These are phyloP conservation scores for Netelia fuscicornis DNA, from an alignment of 2,888 invertebrate genomes.

Conservation along the genomic window DNA sequence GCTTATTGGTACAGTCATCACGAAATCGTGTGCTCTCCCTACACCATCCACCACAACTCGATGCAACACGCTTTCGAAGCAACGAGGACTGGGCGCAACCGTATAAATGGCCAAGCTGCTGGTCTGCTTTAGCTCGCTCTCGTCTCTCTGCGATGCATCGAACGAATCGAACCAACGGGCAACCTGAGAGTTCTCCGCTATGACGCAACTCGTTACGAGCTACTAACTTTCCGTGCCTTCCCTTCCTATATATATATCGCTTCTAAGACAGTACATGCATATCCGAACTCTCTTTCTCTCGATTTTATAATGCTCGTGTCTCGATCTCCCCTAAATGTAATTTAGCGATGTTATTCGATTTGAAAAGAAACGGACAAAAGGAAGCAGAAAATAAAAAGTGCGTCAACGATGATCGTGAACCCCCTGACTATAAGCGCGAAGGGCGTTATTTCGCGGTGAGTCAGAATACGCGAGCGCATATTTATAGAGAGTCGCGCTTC, in stretches of 20 bases:
- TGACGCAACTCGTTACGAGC: constrained; percentile 64
- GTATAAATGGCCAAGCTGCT: constrained; percentile 11
- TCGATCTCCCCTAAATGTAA: too few relatives aligned
- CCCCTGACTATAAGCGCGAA: constrained; percentile 3
- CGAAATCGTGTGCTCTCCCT: constrained; percentile 69
- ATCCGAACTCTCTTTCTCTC: constrained; percentile 6
- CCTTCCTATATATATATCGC: constrained; percentile 30
- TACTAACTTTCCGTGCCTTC: constrained; percentile 45
- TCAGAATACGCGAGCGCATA: constrained; percentile 51
- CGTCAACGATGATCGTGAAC: too few relatives aligned
- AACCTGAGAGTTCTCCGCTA: constrained; percentile 14
- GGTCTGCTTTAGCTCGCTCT: constrained; percentile 28
- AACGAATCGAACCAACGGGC: constrained; percentile 31
- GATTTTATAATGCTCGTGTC: background rate
- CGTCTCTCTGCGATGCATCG: constrained; percentile 21
- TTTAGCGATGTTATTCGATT: too few relatives aligned
- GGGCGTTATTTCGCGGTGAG: constrained; percentile 47
- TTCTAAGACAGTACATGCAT: background rate
- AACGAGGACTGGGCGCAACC: constrained; percentile 71
- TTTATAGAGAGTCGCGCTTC: constrained; percentile 55
- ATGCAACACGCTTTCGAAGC: constrained; percentile 33
- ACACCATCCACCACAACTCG: constrained; percentile 37
- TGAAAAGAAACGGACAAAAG: too few relatives aligned
- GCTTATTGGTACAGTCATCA: constrained; percentile 72
- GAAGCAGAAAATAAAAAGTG: too few relatives aligned